These are phyloP conservation scores for Coreoperca whiteheadi DNA, from an alignment of 2,113 vertebrate species.

Conservation along the genomic window DNA sequence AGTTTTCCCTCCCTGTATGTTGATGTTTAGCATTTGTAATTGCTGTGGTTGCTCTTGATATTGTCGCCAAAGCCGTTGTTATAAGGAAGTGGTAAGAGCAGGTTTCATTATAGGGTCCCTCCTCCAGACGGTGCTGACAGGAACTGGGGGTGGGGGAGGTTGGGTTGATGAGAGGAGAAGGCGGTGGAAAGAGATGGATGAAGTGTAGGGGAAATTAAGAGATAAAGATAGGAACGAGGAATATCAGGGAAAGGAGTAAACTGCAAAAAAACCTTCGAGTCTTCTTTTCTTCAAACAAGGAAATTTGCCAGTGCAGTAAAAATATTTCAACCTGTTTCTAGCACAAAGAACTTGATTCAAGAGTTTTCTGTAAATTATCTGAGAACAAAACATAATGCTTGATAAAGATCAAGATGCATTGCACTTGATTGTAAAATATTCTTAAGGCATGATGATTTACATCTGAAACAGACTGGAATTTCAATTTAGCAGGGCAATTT, in stretches of 20 bases:
- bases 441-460: neutral
- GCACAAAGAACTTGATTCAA: neutral
- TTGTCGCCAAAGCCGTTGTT: slow-evolving; percentile 51
- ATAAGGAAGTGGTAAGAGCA: slow-evolving; percentile 68
- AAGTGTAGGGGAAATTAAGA: slow-evolving; percentile 57
- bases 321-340: neutral
- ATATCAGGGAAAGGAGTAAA: slow-evolving; percentile 24
- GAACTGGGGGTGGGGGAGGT: slow-evolving; percentile 20
- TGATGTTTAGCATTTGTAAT: slow-evolving; percentile 72
- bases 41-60: slow-evolving; percentile 71
- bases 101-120: slow-evolving; percentile 65
- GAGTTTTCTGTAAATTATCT: neutral
- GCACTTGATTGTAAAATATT: neutral
- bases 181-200: slow-evolving; percentile 56
- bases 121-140: slow-evolving; percentile 59
- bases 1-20: slow-evolving; percentile 48
- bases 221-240: slow-evolving; percentile 49
- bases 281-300: neutral
- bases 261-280: neutral
- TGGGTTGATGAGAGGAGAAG: slow-evolving; percentile 28
- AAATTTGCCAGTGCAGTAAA: neutral
- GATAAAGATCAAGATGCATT: neutral
- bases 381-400: neutral
- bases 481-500: neutral
- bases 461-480: neutral